Conservation (phyloP, 2,888 invertebrate genomes). For the Idaea dimidiata region DNA sequence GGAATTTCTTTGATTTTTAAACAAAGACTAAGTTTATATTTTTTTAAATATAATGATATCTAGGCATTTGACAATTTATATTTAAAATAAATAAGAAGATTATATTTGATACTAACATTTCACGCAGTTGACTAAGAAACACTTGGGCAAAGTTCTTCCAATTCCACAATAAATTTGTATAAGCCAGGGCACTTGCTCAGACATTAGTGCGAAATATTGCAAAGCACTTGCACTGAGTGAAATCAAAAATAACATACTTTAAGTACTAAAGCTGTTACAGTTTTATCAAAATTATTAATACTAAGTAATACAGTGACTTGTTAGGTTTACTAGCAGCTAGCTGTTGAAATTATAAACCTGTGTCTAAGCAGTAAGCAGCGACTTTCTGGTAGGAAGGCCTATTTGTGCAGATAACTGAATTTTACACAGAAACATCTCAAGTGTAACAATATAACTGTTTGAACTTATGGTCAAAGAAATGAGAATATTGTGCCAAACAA, state of each 20-base stretch:
- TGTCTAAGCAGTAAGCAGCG: background rate
- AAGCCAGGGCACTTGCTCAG: constrained; percentile 35
- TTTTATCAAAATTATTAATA: background rate
- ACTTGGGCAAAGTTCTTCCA: constrained; percentile 41
- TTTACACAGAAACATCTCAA: background rate
- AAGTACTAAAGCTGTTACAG: background rate
- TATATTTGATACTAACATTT: constrained; percentile 43
- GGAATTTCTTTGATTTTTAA: constrained; percentile 1
- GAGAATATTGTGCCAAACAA: constrained; percentile 5
- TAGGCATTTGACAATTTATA: too few relatives aligned
- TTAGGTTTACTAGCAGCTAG: background rate
- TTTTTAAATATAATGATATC: too few relatives aligned
- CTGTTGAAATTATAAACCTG: background rate
- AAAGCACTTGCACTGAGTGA: background rate
- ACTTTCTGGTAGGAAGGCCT: background rate
- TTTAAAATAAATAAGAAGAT: background rate
- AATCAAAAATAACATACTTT: background rate
- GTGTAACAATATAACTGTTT: background rate
- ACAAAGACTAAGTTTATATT: constrained; percentile 4
- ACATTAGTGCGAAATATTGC: constrained; percentile 38
- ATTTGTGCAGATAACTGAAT: background rate
- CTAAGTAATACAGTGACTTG: background rate
- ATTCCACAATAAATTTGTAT: constrained; percentile 42
- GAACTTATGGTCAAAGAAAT: background rate
- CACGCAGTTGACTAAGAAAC: constrained; percentile 40